Base-by-base conservation (phyloP, 2,797 vertebrate genomes). In the Clarias pachynema region DNA sequence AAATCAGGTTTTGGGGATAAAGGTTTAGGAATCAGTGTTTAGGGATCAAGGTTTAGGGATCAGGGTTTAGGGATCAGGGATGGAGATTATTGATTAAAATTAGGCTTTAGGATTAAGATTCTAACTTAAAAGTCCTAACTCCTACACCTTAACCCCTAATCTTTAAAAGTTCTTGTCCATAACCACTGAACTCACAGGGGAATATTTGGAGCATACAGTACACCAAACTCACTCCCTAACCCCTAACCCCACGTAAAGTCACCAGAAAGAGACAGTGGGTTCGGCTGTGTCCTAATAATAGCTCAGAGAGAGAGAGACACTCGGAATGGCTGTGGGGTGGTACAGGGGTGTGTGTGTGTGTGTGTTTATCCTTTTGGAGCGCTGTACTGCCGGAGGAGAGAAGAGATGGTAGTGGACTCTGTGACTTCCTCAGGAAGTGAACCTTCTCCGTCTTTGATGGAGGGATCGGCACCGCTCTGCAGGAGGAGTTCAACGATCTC, bases 401-500 rank as follows among this genome's bases (percentile, higher is more conserved):
- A 90, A 16, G 96, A 95, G 89, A 99, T 97, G 78, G 95, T 93
- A 69, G 92, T 96, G 92, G 96, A 98, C 83, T 97, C 97, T 0
- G 98, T 98, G 89, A 97, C 97, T 93, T 99, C 97, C 84, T 97
- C 96, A 0, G 98, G 97, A 75, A 98, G 95, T 84, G 96, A 97
- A 84, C 98, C 98, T 70, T 99, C 98, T 86, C 96, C 94, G 93
- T 99, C 98, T 90, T 96, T 97, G 87, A 99, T 96, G 1, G 91
- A 92, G 1, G 97, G 96, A 93, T 99, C 95, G 0, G 98, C 98
- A 24, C 98, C 98, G 0, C 94, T 92, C 81, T 95, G 94, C 89
- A 99, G 95, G 88, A 99, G 94, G 74, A 99, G 94, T 91, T 99
- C 96, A 90, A 99, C 98, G 0, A 99, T 96, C 86, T 99, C 98